A percentile compares a stretch with the other conserved stretches of the same genome.
These are phyloP conservation scores for Thymelicus acteon DNA, from an alignment of 2,888 invertebrate species.

Conservation along the genomic window DNA sequence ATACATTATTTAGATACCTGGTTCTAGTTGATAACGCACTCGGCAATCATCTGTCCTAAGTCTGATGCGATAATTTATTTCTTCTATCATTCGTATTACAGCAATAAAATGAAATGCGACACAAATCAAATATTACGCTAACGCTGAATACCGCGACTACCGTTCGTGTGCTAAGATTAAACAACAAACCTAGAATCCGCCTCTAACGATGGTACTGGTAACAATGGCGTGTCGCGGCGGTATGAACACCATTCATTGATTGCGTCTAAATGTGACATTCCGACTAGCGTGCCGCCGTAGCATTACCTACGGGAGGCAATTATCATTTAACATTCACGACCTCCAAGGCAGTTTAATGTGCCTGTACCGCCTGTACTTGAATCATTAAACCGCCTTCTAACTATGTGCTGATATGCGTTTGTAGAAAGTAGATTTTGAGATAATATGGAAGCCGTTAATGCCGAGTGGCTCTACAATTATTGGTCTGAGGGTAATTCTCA, in stretches of 20 bases:
- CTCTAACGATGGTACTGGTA: not conserved
- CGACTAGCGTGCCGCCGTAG: conserved; percentile 15
- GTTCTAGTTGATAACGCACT: no score
- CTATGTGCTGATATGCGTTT: not conserved
- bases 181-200: not conserved
- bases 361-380: conserved; percentile 12
- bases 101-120: no score
- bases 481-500: no score
- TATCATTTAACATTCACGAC: conserved; percentile 31
- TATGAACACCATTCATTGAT: conserved; percentile 22
- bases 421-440: not conserved
- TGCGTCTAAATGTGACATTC: conserved; percentile 19
- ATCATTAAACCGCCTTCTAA: conserved; percentile 7
- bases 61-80: no score
- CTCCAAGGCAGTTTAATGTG: conserved; percentile 13
- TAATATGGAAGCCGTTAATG: no score
- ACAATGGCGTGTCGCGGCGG: conserved; percentile 6
- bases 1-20: no score
- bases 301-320: conserved; percentile 14
- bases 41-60: no score
- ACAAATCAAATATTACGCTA: no score
- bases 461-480: no score
- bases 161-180: not conserved
- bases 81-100: no score
- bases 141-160: no score